Evolutionary conservation across 2,888 invertebrate species (phyloP).

Genomic region (Arctia plantaginis): DNA sequence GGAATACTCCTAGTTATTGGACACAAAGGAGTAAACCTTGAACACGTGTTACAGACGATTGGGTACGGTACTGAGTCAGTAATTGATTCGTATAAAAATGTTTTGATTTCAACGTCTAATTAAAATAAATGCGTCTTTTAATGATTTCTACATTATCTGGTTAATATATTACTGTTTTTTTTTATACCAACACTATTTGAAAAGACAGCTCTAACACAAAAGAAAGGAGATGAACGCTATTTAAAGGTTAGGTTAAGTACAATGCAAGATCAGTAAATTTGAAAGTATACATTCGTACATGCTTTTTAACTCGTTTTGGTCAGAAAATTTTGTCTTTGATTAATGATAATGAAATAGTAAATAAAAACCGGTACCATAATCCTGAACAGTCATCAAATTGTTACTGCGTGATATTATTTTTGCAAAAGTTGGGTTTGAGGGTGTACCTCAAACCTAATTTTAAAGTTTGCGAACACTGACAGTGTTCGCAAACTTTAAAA

Average conservation of each 20-base stretch:
- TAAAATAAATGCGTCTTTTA: not conserved
- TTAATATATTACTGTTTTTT: conserved; percentile 11
- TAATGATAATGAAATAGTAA: not conserved
- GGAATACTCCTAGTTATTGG: conserved; percentile 29
- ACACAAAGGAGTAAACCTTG: conserved; percentile 23
- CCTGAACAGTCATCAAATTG: not conserved
- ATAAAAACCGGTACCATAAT: not conserved
- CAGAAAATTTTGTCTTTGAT: not conserved
- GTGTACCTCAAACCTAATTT: no score
- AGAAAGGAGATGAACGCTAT: no score
- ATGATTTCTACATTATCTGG: not conserved
- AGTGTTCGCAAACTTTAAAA: not conserved
- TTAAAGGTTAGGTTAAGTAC: no score
- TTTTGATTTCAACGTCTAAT: conserved; percentile 16
- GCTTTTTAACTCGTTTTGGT: not conserved
- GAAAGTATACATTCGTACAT: no score
- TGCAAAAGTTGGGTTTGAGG: no score
- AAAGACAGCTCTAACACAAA: not conserved
- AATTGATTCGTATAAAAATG: conserved; percentile 21
- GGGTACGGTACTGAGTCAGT: conserved; percentile 20
- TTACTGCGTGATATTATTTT: not conserved
- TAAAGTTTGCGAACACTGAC: no score
- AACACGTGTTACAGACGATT: conserved; percentile 15
- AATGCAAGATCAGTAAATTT: no score
- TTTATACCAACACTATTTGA: not conserved